Conservation (phyloP, 2,797 vertebrate species). For the Oryzias sinensis region DNA sequence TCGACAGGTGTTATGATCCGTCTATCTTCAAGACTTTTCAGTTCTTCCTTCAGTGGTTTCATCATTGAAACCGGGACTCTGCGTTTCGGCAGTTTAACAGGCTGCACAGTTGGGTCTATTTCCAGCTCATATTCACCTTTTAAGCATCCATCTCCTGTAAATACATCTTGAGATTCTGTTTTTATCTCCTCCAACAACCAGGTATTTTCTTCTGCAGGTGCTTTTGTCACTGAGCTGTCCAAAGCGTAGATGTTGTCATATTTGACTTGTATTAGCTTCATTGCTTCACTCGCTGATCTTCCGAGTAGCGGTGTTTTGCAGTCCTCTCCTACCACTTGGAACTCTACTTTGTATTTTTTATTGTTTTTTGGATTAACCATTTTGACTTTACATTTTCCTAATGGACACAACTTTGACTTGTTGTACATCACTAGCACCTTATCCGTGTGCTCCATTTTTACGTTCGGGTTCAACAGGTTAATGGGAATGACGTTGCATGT, state of each 20-base stretch:
- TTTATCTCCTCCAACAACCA: not conserved
- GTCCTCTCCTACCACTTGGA: not conserved
- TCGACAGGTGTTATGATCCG: conserved; percentile 2
- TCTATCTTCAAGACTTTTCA: not conserved
- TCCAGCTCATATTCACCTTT: not conserved
- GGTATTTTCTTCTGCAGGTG: not conserved
- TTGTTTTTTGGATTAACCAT: not conserved
- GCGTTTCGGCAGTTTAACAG: not conserved
- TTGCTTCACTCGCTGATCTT: not conserved
- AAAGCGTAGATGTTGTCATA: not conserved
- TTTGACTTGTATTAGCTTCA: not conserved
- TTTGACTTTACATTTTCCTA: not conserved
- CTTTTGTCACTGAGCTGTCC: not conserved
- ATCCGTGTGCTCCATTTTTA: not conserved
- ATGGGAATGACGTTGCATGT: not conserved
- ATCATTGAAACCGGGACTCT: not conserved
- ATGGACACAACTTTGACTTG: not conserved
- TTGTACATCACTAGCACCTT: not conserved
- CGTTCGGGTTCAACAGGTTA: not conserved
- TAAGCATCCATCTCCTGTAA: not conserved
- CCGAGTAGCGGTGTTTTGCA: not conserved
- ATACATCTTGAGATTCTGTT: not conserved
- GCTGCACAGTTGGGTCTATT: not conserved
- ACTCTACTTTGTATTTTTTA: not conserved
- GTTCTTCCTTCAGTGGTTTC: not conserved